A percentile compares a stretch with the other conserved stretches of the same genome.
These are phyloP conservation scores for Zele albiditarsus DNA, from an alignment of 2,888 invertebrate species.

Conservation along the genomic window DNA sequence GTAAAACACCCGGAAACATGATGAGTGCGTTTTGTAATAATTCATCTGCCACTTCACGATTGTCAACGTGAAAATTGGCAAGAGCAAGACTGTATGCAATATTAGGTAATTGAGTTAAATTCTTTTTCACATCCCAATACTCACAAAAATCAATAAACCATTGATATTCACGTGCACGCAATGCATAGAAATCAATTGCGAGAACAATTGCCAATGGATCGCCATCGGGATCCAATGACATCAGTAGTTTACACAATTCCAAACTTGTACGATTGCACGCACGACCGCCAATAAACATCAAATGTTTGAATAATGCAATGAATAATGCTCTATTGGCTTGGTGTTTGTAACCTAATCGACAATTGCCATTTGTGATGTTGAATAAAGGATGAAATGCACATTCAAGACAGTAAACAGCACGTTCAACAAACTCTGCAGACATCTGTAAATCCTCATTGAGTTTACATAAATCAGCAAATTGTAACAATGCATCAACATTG, in stretches of 20 bases:
- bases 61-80: constrained; percentile 77
- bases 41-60: constrained; percentile 75
- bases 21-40: constrained; percentile 84
- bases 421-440: constrained; percentile 86
- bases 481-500: constrained; percentile 86
- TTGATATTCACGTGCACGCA: constrained; percentile 82
- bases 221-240: constrained; percentile 82
- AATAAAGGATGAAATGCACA: constrained; percentile 86
- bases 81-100: constrained; percentile 88
- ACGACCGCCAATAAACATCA: constrained; percentile 83
- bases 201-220: constrained; percentile 87
- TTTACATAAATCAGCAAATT: constrained; percentile 86
- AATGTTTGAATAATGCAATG: constrained; percentile 87
- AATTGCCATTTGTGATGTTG: constrained; percentile 82
- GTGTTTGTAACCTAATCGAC: constrained; percentile 83
- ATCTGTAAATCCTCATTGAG: constrained; percentile 85
- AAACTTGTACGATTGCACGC: constrained; percentile 90
- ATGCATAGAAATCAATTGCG: constrained; percentile 87
- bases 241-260: constrained; percentile 88
- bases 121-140: constrained; percentile 78
- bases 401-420: constrained; percentile 85
- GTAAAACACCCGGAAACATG: constrained; percentile 87
- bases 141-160: constrained; percentile 80
- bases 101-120: constrained; percentile 88
- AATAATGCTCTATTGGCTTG: constrained; percentile 89